phyloP scores from a whole-genome alignment of 2,113 vertebrate genomes.

The Austrofundulus limnaeus region DNA sequence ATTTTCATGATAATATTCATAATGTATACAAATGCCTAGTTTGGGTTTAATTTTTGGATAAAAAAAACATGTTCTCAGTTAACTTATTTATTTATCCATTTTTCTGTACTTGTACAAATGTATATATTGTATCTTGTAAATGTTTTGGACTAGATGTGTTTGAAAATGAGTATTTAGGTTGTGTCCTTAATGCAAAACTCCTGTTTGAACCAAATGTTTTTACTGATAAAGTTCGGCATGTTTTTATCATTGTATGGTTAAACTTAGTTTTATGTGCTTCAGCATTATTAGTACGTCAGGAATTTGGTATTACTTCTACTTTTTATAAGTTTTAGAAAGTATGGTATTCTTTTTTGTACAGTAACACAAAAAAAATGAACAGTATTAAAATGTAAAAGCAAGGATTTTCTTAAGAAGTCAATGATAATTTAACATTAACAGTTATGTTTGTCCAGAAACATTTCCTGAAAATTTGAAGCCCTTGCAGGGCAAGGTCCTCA shows the following conservation, averaged over 20 bases:
- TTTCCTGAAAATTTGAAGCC: conserved; percentile 58
- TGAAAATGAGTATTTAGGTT: conserved; percentile 44
- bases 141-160: conserved; percentile 58
- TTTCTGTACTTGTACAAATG: conserved; percentile 58
- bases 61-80: conserved; percentile 23
- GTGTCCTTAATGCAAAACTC: conserved; percentile 21
- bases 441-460: conserved; percentile 36
- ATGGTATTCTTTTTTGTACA: conserved; percentile 31
- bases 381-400: conserved; percentile 63
- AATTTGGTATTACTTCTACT: conserved; percentile 16
- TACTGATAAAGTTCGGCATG: conserved; percentile 28
- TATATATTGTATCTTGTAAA: conserved; percentile 67
- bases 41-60: conserved; percentile 17
- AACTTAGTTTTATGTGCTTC: conserved; percentile 24
- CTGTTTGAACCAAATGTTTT: conserved; percentile 36
- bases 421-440: conserved; percentile 11
- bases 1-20: conserved; percentile 6
- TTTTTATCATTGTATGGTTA: conserved; percentile 25
- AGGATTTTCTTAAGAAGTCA: conserved; percentile 29
- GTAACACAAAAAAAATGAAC: conserved; percentile 38
- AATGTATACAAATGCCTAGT: conserved; percentile 4
- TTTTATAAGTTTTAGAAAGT: conserved; percentile 22
- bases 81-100: conserved; percentile 65
- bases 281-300: conserved; percentile 38
- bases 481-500: conserved; percentile 77